These are phyloP conservation scores for Borostomias antarcticus DNA, from an alignment of 2,797 vertebrate species.

Conservation along the genomic window DNA sequence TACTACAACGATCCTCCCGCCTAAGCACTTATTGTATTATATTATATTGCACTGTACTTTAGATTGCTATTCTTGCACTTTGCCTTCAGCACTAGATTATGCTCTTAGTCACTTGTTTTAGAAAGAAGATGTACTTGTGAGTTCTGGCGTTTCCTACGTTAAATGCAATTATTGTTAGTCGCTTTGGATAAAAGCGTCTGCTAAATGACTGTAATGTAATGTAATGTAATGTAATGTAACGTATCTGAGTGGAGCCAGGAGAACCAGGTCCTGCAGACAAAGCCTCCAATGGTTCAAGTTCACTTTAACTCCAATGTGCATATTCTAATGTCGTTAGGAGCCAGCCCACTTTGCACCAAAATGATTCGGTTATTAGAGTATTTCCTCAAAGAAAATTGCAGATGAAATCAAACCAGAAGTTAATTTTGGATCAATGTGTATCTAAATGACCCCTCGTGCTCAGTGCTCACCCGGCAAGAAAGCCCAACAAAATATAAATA, in stretches of 20 bases:
- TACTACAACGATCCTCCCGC: too few species aligned
- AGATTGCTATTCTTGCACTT: too few species aligned
- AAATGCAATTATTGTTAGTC: too few species aligned
- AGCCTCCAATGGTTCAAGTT: neutral
- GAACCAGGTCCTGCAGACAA: neutral
- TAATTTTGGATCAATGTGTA: conserved; percentile 2
- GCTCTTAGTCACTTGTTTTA: too few species aligned
- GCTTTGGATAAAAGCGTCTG: too few species aligned
- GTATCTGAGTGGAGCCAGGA: neutral
- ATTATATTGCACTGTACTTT: too few species aligned
- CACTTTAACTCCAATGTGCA: neutral
- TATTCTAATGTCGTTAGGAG: neutral
- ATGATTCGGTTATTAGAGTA: neutral
- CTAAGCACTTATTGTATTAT: neutral
- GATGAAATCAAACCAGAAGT: neutral
- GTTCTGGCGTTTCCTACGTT: too few species aligned
- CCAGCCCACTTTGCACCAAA: neutral
- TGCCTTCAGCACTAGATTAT: too few species aligned
- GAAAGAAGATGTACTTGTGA: too few species aligned
- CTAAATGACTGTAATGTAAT: too few species aligned
- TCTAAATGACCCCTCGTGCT: neutral
- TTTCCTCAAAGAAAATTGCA: neutral
- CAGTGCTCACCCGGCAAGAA: neutral
- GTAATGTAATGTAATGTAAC: too few species aligned
- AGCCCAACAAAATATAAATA: neutral